Base-by-base conservation (phyloP, 2,888 invertebrate species). In the Allygus modestus region DNA sequence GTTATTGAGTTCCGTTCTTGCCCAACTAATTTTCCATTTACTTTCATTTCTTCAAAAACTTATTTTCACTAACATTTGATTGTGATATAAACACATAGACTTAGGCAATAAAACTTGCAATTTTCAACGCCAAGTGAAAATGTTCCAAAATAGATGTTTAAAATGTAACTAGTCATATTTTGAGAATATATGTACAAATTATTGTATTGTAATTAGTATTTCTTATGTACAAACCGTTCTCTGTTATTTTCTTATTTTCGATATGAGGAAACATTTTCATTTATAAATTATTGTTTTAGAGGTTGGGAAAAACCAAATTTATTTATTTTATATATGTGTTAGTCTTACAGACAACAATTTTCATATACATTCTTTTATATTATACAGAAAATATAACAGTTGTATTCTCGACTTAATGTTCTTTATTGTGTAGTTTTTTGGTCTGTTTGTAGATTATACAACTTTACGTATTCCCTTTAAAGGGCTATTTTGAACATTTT, bases 41-140 rank as follows among this genome's bases (percentile, higher is more conserved):
- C 54, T 54, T 23, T 23, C 54, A 54, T 54, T 54, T 65, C 65
- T 65, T 28, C 28, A 65, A 26, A 65, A 54, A 23, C 2, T 12
- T 65, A 33, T 69, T n/a, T 41, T 41, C 73, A 73, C 73, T 12
- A 20, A 77, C 43, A 77, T 46, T 46, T 17, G 46, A 77, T 51
- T 77, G 77, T 77, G 77, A 77, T 77, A 77, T 43, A 11, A 28
- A 46, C 28, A 11, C 20, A 77, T 46, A 77, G 77, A 77, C 77
- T 77, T 77, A 26, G 77, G 77, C 77, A 77, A 77, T 77, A 77
- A 73, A 77, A 43, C 28, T 77, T 77, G 77, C 77, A 77, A 77
- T 77, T 77, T 77, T 77, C 51, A 77, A 46, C 43, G 37, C 51
- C 77, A 43, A 77, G 33, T 37, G 20, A 28, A 77, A 41, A 77